phyloP scores from a whole-genome alignment of 2,888 invertebrate genomes.

The Drosophila limbata region DNA sequence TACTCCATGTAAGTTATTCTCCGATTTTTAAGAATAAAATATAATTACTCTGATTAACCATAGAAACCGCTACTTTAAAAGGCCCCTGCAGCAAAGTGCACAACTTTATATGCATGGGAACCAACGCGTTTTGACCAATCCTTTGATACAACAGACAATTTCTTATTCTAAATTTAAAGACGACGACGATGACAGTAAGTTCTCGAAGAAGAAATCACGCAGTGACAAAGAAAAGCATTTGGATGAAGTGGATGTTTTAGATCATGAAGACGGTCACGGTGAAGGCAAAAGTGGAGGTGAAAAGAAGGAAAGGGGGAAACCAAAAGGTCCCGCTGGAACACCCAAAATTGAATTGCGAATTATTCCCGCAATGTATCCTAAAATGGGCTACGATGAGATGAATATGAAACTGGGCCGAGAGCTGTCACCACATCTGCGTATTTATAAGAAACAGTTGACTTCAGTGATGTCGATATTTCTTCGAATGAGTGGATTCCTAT shows the following conservation, averaged over 20 bases:
- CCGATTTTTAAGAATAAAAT: background rate
- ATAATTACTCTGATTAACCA: background rate
- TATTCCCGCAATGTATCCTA: slow-evolving; percentile 14
- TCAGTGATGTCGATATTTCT: slow-evolving; percentile 60
- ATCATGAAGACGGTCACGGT: too few relatives aligned
- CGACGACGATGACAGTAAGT: background rate
- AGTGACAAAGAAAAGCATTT: background rate
- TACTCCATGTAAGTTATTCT: slow-evolving; percentile 39
- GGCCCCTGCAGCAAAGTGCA: slow-evolving; percentile 5
- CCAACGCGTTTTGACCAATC: background rate
- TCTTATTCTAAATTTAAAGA: slow-evolving; percentile 4
- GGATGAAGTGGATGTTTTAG: background rate
- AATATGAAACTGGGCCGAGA: slow-evolving; percentile 48
- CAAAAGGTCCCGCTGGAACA: background rate
- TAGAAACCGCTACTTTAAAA: slow-evolving; percentile 31
- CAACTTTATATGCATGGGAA: background rate
- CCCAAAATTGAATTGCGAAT: slow-evolving; percentile 47
- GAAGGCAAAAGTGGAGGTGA: background rate
- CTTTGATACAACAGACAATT: background rate
- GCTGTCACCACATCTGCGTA: slow-evolving; percentile 58
- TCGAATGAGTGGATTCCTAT: slow-evolving; percentile 45
- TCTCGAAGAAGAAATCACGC: background rate
- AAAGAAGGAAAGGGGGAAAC: background rate
- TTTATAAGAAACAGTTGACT: slow-evolving; percentile 61
- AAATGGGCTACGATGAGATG: slow-evolving; percentile 44